Evolutionary conservation across 2,113 vertebrate species (phyloP).

Genomic region (Seriola dumerili): DNA sequence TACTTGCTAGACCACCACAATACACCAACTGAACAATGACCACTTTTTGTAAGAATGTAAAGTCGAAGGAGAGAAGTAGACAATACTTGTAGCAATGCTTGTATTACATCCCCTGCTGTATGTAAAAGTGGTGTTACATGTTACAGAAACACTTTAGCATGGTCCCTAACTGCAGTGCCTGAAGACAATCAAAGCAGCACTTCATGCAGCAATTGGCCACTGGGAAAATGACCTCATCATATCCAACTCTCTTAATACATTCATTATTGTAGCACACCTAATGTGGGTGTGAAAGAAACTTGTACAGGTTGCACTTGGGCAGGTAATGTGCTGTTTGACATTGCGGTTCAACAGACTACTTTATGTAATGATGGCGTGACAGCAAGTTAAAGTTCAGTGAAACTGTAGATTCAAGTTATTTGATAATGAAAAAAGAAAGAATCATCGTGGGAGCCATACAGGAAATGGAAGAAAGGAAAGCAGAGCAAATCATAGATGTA

Average conservation of each 20-base stretch:
- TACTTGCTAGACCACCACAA: too few relatives aligned
- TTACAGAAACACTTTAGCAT: not conserved
- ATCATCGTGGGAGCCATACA: not conserved
- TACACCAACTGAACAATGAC: not conserved
- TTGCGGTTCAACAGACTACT: not conserved
- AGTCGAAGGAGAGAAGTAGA: too few relatives aligned
- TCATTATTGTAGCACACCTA: not conserved
- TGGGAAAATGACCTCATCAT: not conserved
- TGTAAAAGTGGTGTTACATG: not conserved
- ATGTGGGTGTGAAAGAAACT: not conserved
- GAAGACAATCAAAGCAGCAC: too few relatives aligned
- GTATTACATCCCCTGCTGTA: not conserved
- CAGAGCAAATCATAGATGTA: constrained; percentile 19
- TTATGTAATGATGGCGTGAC: constrained; percentile 14
- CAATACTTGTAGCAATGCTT: too few relatives aligned
- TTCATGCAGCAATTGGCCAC: too few relatives aligned
- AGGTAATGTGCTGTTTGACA: not conserved
- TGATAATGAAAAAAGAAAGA: constrained; percentile 3
- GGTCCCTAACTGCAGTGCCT: not conserved
- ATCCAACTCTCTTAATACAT: not conserved
- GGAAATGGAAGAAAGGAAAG: constrained; percentile 21
- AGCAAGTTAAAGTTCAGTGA: not conserved
- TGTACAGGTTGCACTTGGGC: not conserved
- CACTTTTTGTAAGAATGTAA: not conserved
- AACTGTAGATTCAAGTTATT: not conserved